Evolutionary conservation across 2,113 vertebrate genomes (phyloP), one percentile per base, ranked within the genome.

Genomic region (Beaufortia kweichowensis): DNA sequence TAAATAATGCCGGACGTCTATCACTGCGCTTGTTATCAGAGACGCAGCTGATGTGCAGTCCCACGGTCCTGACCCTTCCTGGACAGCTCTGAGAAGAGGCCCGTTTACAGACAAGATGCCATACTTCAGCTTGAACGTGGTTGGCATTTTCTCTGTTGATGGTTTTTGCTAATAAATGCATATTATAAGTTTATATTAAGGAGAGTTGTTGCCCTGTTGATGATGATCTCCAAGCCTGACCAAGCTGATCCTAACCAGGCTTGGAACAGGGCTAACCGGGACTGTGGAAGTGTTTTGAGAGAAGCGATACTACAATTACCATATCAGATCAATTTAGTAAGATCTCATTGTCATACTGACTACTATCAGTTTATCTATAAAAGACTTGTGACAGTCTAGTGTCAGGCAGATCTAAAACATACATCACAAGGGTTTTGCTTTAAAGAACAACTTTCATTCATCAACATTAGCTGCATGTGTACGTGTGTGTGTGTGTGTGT

Each of bases 1-100:
- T 87, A 88, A 92, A 91, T 90, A 85, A 88, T 7, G 85, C 83
- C 60, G 84, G 79, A 87, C 86, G 82, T 89, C 59, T 48, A 82
- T 80, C 63, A 86, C 85, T 86, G 77, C 19, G 21, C 72, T 76
- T 78, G 65, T 78, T 80, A 83, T 78, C 68, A 83, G 79, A 74
- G 83, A 84, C 28, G 46, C 46, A 63, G 71, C 24, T 35, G 43
- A 50, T 6, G 29, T 72, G 78, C 50, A 78, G 82, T 85, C 81
- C 82, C 72, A 59, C 60, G 62, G 39, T 53, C 66, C 53, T 68
- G 67, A 76, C 65, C 59, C 75, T 17, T 39, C 79, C 82, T 84
- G 64, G 76, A 50, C 26, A 9, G 64, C 67, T 60, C 60, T 23
- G 11, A 26, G 81, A 73, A 33, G 81, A 73, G 10, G 7, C 56